Base-by-base conservation (phyloP, 2,888 invertebrate species). In the Eubasilissa splendida region DNA sequence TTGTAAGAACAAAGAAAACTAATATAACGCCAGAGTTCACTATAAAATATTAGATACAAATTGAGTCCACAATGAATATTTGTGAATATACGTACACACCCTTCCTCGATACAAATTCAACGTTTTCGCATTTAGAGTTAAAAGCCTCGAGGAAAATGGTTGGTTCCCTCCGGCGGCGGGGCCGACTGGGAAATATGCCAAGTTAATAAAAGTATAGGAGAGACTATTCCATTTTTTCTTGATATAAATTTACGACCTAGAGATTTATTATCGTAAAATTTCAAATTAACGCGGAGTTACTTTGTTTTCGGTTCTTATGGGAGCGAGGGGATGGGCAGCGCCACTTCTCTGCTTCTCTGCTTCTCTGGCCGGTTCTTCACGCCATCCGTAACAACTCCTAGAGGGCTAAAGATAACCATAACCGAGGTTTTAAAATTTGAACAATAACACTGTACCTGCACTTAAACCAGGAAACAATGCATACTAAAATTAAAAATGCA, bases 211-310 rank as follows among this genome's bases (percentile, higher is more conserved):
- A 80, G 80, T 80, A 82, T 78, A 65, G 77, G 77, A 82, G 73
- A 77, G 77, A 77, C 80, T 59, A 77, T 75, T 80, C 65, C 82
- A 82, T 82, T 82, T 82, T 82, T 82, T 80, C 80, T 80, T 80
- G 74, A 82, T 82, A 53, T 77, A 77, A 82, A 82, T 82, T 82
- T 80, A 82, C 77, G 82, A 71, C 73, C 73, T 59, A 52, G 42
- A 71, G 80, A 80, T 75, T 82, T 80, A 80, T 77, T 82, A 75
- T 75, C 75, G 77, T 73, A 76, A 80, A 80, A 80, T 82, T 82
- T 78, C 77, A 82, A 80, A 82, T 82, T 82, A 82, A 80, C 78
- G 77, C 56, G 60, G 63, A 80, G 75, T 77, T 80, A 80, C 66
- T 80, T 80, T 75, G 77, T 75, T 77, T 73, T 74, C 77, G 65